Evolutionary conservation across 2,888 invertebrate genomes (phyloP).

Genomic region (Agrotis puta): DNA sequence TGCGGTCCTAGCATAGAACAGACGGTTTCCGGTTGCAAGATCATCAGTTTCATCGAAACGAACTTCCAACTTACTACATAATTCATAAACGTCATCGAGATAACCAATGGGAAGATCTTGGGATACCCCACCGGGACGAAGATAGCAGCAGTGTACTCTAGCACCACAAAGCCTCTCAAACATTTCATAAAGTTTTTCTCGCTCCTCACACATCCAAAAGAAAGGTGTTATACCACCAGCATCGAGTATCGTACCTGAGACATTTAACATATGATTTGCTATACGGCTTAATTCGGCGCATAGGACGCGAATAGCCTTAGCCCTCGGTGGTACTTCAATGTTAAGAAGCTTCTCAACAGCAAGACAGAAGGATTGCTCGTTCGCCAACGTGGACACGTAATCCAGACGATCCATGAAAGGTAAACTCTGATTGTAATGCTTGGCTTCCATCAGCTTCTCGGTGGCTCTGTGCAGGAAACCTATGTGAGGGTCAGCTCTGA

Average conservation of each 20-base stretch:
- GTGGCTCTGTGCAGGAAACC: slow-evolving; percentile 97
- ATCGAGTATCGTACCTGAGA: slow-evolving; percentile 94
- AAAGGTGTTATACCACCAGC: slow-evolving; percentile 97
- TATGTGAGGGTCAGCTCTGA: slow-evolving; percentile 95
- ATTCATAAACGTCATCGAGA: slow-evolving; percentile 95
- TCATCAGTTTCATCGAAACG: slow-evolving; percentile 97
- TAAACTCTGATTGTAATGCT: slow-evolving; percentile 95
- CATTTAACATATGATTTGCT: slow-evolving; percentile 95
- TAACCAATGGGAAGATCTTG: slow-evolving; percentile 91
- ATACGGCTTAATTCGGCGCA: slow-evolving; percentile 95
- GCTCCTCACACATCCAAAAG: slow-evolving; percentile 97
- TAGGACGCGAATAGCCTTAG: slow-evolving; percentile 95
- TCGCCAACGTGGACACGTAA: slow-evolving; percentile 96
- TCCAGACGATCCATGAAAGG: slow-evolving; percentile 97
- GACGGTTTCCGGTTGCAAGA: slow-evolving; percentile 93
- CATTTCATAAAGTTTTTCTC: slow-evolving; percentile 96
- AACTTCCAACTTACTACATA: slow-evolving; percentile 92
- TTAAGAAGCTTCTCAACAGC: slow-evolving; percentile 96
- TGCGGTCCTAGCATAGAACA: slow-evolving; percentile 92
- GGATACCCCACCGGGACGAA: slow-evolving; percentile 95
- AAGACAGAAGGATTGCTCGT: slow-evolving; percentile 94
- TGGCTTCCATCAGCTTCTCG: slow-evolving; percentile 97
- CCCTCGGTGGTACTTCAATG: slow-evolving; percentile 94
- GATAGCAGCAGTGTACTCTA: slow-evolving; percentile 95
- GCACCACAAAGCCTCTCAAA: slow-evolving; percentile 96